phyloP scores from a whole-genome alignment of 2,797 vertebrate species.

The Gambelia wislizenii region DNA sequence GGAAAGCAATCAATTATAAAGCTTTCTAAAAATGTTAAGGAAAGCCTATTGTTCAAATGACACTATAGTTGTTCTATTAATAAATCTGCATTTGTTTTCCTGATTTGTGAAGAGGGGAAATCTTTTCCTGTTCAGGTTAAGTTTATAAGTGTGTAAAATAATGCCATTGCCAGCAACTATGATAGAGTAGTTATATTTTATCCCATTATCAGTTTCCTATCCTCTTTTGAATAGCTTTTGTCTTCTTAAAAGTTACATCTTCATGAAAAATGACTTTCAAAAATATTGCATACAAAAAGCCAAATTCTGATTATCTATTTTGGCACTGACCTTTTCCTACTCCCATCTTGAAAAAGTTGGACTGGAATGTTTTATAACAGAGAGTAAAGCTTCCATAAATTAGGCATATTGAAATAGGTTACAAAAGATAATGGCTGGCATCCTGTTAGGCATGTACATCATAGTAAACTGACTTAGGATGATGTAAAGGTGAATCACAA shows the following conservation, averaged over 20 bases:
- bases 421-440: background rate
- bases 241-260: conserved; percentile 61
- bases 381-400: background rate
- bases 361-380: background rate
- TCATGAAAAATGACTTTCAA: conserved; percentile 52
- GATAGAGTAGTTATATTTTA: conserved; percentile 86
- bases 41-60: conserved; percentile 76
- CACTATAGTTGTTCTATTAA: conserved; percentile 72
- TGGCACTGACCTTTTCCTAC: background rate
- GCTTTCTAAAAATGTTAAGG: conserved; percentile 61
- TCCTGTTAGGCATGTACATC: background rate
- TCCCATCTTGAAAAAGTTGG: background rate
- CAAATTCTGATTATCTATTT: conserved; percentile 29
- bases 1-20: conserved; percentile 45
- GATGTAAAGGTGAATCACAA: too few relatives aligned
- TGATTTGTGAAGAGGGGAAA: conserved; percentile 86
- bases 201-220: conserved; percentile 84
- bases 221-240: conserved; percentile 64
- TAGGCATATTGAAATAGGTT: background rate
- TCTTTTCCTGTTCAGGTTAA: conserved; percentile 87
- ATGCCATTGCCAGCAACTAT: conserved; percentile 66
- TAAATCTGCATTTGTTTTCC: conserved; percentile 85
- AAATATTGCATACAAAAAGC: background rate
- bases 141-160: conserved; percentile 68
- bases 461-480: too few relatives aligned